Evolutionary conservation across 2,797 vertebrate genomes (phyloP).

Genomic region (Cryptoprocta ferox): DNA sequence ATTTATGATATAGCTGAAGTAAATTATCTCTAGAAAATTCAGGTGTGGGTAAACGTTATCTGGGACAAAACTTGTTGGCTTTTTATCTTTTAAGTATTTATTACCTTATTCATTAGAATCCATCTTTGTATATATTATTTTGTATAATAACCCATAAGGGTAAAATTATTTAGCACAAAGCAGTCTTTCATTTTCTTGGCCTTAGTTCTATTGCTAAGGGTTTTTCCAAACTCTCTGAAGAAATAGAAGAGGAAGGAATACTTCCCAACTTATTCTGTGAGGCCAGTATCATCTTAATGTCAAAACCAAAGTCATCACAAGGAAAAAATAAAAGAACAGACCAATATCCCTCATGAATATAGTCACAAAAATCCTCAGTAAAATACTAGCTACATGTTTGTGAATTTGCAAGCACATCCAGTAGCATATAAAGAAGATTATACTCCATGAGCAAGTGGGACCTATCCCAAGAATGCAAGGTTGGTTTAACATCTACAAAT

Average conservation of each 20-base stretch:
- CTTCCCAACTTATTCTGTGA: not conserved
- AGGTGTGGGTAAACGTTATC: not conserved
- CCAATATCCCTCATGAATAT: not conserved
- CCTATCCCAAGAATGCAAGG: constrained; percentile 1
- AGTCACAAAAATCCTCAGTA: not conserved
- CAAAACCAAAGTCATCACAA: not conserved
- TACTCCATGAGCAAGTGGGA: not conserved
- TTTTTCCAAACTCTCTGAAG: constrained; percentile 10
- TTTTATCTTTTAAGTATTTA: constrained; percentile 48
- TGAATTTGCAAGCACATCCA: not conserved
- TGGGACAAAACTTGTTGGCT: not conserved
- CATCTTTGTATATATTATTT: not conserved
- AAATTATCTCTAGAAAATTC: not conserved
- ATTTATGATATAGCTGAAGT: constrained; percentile 13
- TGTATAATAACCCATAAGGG: not conserved
- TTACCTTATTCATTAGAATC: constrained; percentile 15
- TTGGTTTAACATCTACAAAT: constrained; percentile 13
- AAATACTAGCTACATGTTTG: not conserved
- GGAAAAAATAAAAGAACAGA: not conserved
- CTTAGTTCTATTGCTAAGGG: not conserved
- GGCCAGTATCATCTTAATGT: not conserved
- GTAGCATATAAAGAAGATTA: not conserved
- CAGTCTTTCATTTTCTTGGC: not conserved
- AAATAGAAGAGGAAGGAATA: not conserved
- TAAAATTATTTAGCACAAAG: constrained; percentile 4